Base-by-base conservation (phyloP, 2,888 invertebrate species). In the Lasioglossum lativentre region DNA sequence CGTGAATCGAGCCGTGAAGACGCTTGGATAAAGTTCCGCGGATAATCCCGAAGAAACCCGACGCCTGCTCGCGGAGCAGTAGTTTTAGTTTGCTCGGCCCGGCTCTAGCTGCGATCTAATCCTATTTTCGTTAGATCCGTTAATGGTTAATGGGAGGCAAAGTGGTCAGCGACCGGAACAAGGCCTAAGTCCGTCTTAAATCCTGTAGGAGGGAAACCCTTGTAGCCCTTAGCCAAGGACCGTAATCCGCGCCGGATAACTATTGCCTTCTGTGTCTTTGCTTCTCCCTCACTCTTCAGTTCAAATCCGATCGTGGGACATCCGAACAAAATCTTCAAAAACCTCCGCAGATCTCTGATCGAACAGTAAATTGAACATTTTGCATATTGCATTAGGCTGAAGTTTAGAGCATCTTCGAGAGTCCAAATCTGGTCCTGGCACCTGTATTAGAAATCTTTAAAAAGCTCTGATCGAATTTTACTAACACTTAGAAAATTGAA, bases 101-200 rank as follows among this genome's bases (percentile, higher is more conserved):
- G 88, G 75, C 83, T 56, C 56, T 78, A 83, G 85, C 86, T 76
- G 85, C 85, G 88, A 93, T 93, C 92, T 94, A 95, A 95, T 95
- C 95, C 95, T 94, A 95, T 94, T 95, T 94, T 92, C 94, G 92
- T 91, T 92, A 93, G 93, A 95, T 95, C 94, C 95, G 94, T 95
- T 95, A 95, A 95, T 95, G 95, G 95, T 94, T 95, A 95, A 95
- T 95, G 95, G 95, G 92, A 94, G 93, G 94, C 94, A 95, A 95
- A 95, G 95, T 95, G 95, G 95, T 93, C 95, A 94, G 95, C 93
- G 92, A 93, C 93, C 94, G 94, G 95, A 95, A 95, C 95, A 95
- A 94, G 94, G 93, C 94, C 95, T 95, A 95, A 95, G 94, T 95
- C 95, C 93, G 94, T 95, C 95, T 95, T 95, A 95, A 95, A 94